phyloP scores from a whole-genome alignment of 1,140 invertebrate species.

The Danaus melanippus region DNA sequence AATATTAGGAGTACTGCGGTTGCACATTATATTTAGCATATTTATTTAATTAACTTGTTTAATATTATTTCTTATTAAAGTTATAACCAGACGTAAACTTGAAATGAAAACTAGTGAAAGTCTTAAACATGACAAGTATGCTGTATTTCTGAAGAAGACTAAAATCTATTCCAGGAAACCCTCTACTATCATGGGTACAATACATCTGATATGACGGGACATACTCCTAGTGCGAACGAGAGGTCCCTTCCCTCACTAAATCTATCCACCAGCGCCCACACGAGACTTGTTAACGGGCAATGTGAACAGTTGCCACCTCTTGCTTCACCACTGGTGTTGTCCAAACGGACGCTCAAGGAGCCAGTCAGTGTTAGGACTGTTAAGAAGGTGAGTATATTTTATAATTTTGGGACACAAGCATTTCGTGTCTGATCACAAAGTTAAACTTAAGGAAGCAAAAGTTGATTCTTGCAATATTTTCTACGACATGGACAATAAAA shows the following conservation, averaged over 20 bases:
- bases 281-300: slow-evolving; percentile 42
- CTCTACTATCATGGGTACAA: slow-evolving; percentile 65
- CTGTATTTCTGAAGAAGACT: too few species aligned
- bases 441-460: too few species aligned
- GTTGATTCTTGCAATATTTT: too few species aligned
- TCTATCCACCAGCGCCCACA: slow-evolving; percentile 46
- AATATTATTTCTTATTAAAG: too few species aligned
- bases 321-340: slow-evolving; percentile 54
- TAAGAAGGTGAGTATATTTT: slow-evolving; percentile 38
- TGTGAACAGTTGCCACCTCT: slow-evolving; percentile 62
- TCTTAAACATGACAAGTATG: too few species aligned
- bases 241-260: slow-evolving; percentile 51
- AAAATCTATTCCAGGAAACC: slow-evolving; percentile 48
- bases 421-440: too few species aligned
- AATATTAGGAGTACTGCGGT: too few species aligned
- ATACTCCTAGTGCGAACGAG: slow-evolving; percentile 47
- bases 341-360: slow-evolving; percentile 43
- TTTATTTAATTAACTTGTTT: too few species aligned
- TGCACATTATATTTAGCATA: too few species aligned
- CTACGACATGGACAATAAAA: too few species aligned
- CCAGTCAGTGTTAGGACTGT: slow-evolving; percentile 33
- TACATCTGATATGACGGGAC: slow-evolving; percentile 61
- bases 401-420: neutral
- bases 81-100: too few species aligned
- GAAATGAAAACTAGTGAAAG: too few species aligned